Evolutionary conservation across 2,888 invertebrate genomes (phyloP).

Genomic region (Taenaris catops): DNA sequence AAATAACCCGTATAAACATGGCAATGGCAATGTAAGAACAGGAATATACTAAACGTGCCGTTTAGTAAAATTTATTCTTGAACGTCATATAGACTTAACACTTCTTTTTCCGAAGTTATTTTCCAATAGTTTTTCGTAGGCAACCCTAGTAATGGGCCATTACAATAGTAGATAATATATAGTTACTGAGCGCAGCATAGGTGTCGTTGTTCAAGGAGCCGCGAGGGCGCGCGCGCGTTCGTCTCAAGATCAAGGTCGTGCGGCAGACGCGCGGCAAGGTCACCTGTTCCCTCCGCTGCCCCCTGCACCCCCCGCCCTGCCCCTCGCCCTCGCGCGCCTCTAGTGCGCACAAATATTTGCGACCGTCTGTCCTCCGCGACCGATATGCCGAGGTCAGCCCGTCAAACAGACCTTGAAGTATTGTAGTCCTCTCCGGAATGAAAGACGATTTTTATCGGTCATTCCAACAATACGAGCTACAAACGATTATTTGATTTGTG

Average conservation of each 20-base stretch:
- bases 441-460: constrained; percentile 56
- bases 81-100: too few species aligned
- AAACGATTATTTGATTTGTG: constrained; percentile 14
- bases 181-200: constrained; percentile 33
- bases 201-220: constrained; percentile 39
- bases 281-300: constrained; percentile 39
- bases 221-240: constrained; percentile 53
- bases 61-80: too few species aligned
- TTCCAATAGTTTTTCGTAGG: not conserved
- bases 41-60: too few species aligned
- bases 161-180: constrained; percentile 19
- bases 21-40: too few species aligned
- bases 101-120: not conserved
- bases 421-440: constrained; percentile 64
- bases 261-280: constrained; percentile 73
- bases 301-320: constrained; percentile 25
- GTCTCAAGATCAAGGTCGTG: constrained; percentile 78
- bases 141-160: constrained; percentile 12
- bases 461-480: constrained; percentile 27
- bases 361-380: constrained; percentile 77
- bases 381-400: constrained; percentile 77
- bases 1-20: too few species aligned
- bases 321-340: constrained; percentile 36
- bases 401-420: constrained; percentile 72
- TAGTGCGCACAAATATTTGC: constrained; percentile 73